A percentile compares a stretch with the other conserved stretches of the same genome.
phyloP scores from a whole-genome alignment of 2,113 vertebrate genomes.

The Sporophila hypoxantha region DNA sequence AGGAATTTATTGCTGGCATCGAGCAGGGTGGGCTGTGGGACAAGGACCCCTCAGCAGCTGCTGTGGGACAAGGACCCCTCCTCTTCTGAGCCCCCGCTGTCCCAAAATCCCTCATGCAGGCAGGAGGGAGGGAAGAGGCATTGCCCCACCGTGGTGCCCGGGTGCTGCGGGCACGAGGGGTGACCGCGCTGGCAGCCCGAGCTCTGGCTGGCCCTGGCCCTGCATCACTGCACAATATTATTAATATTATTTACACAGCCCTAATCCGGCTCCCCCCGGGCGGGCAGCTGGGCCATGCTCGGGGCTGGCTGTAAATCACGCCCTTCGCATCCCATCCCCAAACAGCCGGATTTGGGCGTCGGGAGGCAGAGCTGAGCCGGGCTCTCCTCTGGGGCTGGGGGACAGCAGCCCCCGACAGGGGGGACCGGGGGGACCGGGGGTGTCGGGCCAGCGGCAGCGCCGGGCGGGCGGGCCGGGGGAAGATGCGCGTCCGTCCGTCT shows the following conservation, averaged over 20 bases:
- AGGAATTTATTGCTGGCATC: background rate
- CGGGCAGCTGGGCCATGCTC: background rate
- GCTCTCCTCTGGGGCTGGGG: background rate
- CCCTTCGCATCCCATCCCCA: background rate
- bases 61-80: too few relatives aligned
- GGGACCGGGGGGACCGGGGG: background rate
- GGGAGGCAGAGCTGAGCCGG: background rate
- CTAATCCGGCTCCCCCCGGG: background rate
- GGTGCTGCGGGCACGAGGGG: rapidly evolving
- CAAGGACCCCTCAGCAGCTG: too few relatives aligned
- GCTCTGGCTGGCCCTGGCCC: background rate
- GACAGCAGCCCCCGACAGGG: background rate
- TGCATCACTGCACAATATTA: background rate
- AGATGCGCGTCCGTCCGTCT: background rate
- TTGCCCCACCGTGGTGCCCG: rapidly evolving
- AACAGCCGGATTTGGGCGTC: background rate
- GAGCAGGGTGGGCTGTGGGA: background rate
- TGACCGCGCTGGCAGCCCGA: rapidly evolving
- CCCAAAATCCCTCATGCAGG: background rate
- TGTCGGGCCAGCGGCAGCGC: background rate
- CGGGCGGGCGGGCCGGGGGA: background rate
- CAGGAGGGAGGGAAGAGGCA: background rate
- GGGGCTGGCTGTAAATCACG: background rate
- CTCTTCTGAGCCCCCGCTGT: background rate
- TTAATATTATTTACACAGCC: background rate